Evolutionary conservation across 2,888 invertebrate genomes (phyloP).

Genomic region (Perizoma flavofasciatum): DNA sequence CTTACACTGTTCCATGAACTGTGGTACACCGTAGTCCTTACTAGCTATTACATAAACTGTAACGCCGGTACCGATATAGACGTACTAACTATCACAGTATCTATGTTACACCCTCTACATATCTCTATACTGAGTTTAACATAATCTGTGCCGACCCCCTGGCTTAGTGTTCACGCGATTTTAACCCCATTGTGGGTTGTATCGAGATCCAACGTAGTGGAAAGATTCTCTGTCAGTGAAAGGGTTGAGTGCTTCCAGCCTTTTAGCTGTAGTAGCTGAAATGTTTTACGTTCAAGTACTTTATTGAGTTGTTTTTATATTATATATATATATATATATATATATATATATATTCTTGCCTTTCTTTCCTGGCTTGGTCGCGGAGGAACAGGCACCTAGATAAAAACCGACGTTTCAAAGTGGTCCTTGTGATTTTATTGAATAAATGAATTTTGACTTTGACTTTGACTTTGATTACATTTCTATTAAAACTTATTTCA

Average conservation of each 20-base stretch:
- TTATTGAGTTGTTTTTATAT: background rate
- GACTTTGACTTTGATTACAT: too few relatives aligned
- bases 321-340: too few relatives aligned
- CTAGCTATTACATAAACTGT: background rate
- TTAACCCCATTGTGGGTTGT: conserved; percentile 39
- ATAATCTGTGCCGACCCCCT: conserved; percentile 16
- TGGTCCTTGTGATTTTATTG: too few relatives aligned
- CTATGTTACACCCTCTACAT: conserved; percentile 1
- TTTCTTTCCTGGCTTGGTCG: too few relatives aligned
- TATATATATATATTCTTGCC: too few relatives aligned
- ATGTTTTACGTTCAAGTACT: conserved; percentile 1
- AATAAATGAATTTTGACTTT: too few relatives aligned
- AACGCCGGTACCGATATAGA: background rate
- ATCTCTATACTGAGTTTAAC: background rate
- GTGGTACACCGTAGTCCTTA: background rate
- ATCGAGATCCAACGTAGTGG: conserved; percentile 27
- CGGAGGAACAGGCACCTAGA: too few relatives aligned
- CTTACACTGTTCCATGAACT: conserved; percentile 1
- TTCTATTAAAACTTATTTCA: too few relatives aligned
- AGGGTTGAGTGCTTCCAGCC: conserved; percentile 30
- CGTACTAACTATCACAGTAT: conserved; percentile 14
- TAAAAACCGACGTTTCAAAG: too few relatives aligned
- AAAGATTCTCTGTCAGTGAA: conserved; percentile 21
- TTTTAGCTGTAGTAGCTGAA: conserved; percentile 13
- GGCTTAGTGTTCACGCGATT: conserved; percentile 37